Percentiles rank a stretch among this genome's conserved stretches.
Conservation (phyloP, 2,888 invertebrate species). For the Chloroclystis v-ata region DNA sequence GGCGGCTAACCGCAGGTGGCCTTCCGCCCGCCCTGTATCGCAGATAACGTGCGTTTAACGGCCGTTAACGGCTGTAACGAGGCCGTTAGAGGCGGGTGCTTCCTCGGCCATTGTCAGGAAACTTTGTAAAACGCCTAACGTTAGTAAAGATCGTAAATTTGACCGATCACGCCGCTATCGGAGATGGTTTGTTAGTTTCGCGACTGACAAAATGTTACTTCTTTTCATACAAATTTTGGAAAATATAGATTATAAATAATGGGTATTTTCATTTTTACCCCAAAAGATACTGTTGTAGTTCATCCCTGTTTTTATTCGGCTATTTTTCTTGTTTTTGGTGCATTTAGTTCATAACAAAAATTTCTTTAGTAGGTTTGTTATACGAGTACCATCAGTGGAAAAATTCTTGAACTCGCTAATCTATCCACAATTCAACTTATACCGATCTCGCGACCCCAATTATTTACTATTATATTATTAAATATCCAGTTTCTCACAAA, state of each 20-base stretch:
- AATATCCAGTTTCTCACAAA: too few species aligned
- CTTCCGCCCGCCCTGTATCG: conserved; percentile 69
- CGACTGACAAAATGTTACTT: conserved; percentile 25
- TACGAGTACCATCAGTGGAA: too few species aligned
- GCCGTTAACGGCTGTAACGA: conserved; percentile 69
- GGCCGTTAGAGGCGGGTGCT: conserved; percentile 70
- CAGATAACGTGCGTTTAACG: conserved; percentile 54
- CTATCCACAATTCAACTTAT: too few species aligned
- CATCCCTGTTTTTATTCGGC: too few species aligned
- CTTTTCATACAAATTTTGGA: conserved; percentile 16
- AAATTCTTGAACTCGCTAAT: too few species aligned
- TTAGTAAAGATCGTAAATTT: conserved; percentile 46
- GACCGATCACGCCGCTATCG: conserved; percentile 37
- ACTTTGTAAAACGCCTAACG: conserved; percentile 41
- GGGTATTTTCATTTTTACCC: not conserved
- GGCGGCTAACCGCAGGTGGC: conserved; percentile 65
- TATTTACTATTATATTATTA: too few species aligned
- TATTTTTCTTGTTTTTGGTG: too few species aligned
- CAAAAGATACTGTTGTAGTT: too few species aligned
- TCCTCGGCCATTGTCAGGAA: conserved; percentile 63
- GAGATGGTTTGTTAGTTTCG: conserved; percentile 31
- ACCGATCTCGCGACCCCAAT: too few species aligned
- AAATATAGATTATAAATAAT: not conserved
- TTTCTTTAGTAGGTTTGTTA: too few species aligned
- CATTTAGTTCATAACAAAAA: too few species aligned